These are phyloP conservation scores for Lamproptera curius DNA, from an alignment of 2,888 invertebrate genomes.

Conservation along the genomic window DNA sequence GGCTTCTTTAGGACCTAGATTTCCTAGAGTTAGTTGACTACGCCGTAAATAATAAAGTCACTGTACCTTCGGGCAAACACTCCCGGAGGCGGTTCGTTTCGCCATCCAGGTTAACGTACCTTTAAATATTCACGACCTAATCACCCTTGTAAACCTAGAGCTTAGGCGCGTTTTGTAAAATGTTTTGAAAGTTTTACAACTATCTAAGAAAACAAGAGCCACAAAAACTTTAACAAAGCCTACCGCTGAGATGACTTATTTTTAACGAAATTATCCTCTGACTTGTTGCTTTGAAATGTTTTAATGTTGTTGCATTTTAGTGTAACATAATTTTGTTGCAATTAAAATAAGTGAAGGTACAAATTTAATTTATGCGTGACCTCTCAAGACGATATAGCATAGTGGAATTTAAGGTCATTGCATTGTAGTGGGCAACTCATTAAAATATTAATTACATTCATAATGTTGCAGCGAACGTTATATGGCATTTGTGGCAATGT, in stretches of 20 bases:
- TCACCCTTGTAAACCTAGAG: background rate
- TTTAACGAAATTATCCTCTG: too few species aligned
- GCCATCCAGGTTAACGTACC: background rate
- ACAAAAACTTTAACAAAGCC: too few species aligned
- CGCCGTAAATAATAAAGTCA: slow-evolving; percentile 45
- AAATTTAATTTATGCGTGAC: slow-evolving; percentile 16
- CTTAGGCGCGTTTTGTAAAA: too few species aligned
- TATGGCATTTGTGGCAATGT: background rate
- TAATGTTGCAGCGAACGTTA: slow-evolving; percentile 4
- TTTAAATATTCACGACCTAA: slow-evolving; percentile 7
- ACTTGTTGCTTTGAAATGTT: too few species aligned
- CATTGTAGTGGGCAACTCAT: slow-evolving; percentile 18
- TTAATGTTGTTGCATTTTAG: too few species aligned
- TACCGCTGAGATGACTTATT: too few species aligned
- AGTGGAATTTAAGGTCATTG: slow-evolving; percentile 19
- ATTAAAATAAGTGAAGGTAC: slow-evolving; percentile 19
- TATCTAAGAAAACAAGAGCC: too few species aligned
- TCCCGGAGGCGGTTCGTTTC: slow-evolving; percentile 29
- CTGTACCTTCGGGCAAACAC: slow-evolving; percentile 41
- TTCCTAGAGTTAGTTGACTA: slow-evolving; percentile 56
- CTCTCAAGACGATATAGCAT: slow-evolving; percentile 21
- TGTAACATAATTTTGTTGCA: background rate
- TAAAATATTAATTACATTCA: slow-evolving; percentile 20
- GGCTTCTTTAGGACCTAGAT: slow-evolving; percentile 42
- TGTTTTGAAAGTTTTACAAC: too few species aligned